Conservation (phyloP, 2,113 vertebrate species). For the Labeo catla region DNA sequence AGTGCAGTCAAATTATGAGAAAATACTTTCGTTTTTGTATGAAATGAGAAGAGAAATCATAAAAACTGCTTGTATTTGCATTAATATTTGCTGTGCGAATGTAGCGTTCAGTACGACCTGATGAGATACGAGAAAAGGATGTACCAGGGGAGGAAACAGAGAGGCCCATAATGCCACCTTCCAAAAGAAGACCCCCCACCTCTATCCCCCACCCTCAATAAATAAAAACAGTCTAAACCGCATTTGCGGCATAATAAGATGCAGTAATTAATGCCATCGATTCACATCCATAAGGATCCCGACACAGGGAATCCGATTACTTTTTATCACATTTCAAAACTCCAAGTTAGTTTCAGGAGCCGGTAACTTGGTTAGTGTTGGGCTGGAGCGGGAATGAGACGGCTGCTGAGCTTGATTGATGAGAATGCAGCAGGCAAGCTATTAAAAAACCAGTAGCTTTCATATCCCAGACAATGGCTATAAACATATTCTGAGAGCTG, state of each 20-base stretch:
- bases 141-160: conserved; percentile 70
- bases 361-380: conserved; percentile 88
- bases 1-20: background rate
- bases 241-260: conserved; percentile 91
- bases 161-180: conserved; percentile 59
- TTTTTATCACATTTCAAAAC: conserved; percentile 95
- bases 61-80: background rate
- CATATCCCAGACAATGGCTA: conserved; percentile 82
- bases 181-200: conserved; percentile 61
- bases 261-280: conserved; percentile 98
- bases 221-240: conserved; percentile 89
- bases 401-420: conserved; percentile 90
- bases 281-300: conserved; percentile 91
- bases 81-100: background rate
- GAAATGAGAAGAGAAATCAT: conserved; percentile 11
- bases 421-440: conserved; percentile 78
- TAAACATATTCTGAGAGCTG: conserved; percentile 79
- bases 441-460: conserved; percentile 76
- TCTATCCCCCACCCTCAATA: conserved; percentile 82
- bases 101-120: background rate
- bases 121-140: conserved; percentile 52
- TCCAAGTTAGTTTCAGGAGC: conserved; percentile 90
- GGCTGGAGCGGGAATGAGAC: conserved; percentile 84
- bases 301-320: conserved; percentile 92
- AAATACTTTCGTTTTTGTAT: background rate